Conservation (phyloP, 35 echinoderm and acorn worm species). For the Ophioderma brevispina region DNA sequence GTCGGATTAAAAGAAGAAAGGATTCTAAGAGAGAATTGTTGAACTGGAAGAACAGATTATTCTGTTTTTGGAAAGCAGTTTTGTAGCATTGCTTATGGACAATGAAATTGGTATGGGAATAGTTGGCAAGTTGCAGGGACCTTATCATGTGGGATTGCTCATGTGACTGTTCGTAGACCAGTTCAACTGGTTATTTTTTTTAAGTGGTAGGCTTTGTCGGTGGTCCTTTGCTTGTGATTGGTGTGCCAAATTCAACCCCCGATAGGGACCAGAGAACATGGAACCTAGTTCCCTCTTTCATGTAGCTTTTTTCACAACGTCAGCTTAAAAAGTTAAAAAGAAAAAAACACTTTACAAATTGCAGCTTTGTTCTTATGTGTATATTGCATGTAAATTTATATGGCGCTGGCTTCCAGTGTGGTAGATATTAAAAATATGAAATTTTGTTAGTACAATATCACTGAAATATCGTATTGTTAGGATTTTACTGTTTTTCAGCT, state of each 20-base stretch:
- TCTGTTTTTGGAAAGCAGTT: no score
- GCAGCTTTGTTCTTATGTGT: slow-evolving; percentile 6
- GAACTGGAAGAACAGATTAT: no score
- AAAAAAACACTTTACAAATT: neutral
- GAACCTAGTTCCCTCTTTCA: neutral
- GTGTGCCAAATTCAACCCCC: neutral
- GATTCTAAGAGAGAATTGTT: no score
- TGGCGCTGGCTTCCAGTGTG: neutral
- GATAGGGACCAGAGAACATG: neutral
- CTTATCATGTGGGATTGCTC: neutral
- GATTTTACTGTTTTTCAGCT: neutral
- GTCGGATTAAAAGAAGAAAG: no score
- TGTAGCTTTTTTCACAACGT: neutral
- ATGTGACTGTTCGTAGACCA: neutral
- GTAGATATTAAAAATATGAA: neutral
- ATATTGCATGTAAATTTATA: slow-evolving; percentile 11
- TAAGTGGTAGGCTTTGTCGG: slow-evolving; percentile 1
- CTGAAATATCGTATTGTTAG: neutral
- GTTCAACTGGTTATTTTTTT: neutral
- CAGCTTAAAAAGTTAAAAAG: neutral
- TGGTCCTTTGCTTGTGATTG: neutral
- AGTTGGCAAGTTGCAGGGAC: neutral
- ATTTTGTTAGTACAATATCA: neutral
- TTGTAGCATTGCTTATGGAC: no score
- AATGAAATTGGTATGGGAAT: neutral